phyloP scores from a whole-genome alignment of 2,888 invertebrate species.

The Eupithecia inturbata region DNA sequence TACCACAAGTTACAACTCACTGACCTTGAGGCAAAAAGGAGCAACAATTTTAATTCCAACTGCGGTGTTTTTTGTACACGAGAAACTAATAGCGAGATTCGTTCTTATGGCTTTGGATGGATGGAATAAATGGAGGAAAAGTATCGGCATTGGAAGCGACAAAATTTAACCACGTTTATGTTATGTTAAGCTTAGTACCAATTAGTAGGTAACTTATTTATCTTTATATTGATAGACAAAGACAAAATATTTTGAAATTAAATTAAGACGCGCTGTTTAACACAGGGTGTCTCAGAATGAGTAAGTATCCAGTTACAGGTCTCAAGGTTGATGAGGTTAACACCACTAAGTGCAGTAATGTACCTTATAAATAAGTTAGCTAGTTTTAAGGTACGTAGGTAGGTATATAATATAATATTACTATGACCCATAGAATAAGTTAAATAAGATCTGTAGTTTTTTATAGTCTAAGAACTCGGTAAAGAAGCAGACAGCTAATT shows the following conservation, averaged over 20 bases:
- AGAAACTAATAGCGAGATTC: conserved; percentile 66
- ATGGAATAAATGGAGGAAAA: background rate
- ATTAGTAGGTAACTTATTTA: background rate
- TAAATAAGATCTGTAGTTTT: too few relatives aligned
- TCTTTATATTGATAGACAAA: background rate
- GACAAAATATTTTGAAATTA: background rate
- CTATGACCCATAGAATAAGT: too few relatives aligned
- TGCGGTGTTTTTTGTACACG: conserved; percentile 65
- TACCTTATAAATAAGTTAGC: background rate
- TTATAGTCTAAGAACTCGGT: too few relatives aligned
- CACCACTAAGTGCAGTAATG: background rate
- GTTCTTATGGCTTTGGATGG: conserved; percentile 55
- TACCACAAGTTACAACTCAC: conserved; percentile 73
- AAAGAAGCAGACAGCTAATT: background rate
- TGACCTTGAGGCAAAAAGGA: conserved; percentile 80
- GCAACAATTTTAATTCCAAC: conserved; percentile 74
- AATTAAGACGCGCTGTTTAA: background rate
- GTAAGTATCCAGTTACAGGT: background rate
- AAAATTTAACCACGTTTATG: too few relatives aligned
- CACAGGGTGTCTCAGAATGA: background rate
- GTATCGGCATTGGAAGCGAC: background rate
- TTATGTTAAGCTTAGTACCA: background rate
- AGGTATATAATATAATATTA: too few relatives aligned
- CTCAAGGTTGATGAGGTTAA: background rate
- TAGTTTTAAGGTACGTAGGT: too few relatives aligned